These are phyloP conservation scores for Avahi laniger DNA, from an alignment of 2,797 vertebrate species.

Conservation along the genomic window DNA sequence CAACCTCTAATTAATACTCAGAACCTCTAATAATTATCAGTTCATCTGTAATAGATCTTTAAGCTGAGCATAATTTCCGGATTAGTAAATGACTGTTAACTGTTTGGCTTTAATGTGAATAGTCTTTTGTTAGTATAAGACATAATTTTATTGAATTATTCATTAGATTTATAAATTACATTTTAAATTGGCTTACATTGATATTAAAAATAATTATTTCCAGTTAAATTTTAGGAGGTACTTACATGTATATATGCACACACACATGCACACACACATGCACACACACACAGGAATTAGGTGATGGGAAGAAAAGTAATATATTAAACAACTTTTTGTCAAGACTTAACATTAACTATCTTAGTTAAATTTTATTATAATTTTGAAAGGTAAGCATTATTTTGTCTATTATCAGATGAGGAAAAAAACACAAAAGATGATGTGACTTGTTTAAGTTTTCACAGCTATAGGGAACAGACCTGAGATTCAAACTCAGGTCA, in stretches of 20 bases:
- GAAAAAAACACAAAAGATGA: background rate
- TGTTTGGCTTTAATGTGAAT: background rate
- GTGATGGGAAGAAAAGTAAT: background rate
- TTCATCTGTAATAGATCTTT: background rate
- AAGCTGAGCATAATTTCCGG: background rate
- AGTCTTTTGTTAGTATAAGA: background rate
- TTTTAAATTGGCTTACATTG: background rate
- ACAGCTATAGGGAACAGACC: rapidly evolving
- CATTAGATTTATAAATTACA: background rate
- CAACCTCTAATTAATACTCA: background rate
- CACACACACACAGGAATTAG: background rate
- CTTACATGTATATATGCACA: background rate
- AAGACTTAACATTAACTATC: background rate
- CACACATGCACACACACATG: too few relatives aligned
- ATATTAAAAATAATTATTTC: background rate
- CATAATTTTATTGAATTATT: background rate
- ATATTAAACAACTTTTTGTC: background rate
- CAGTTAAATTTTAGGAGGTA: background rate
- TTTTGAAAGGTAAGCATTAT: background rate
- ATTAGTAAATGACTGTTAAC: background rate
- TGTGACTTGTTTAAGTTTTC: background rate
- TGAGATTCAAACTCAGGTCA: background rate
- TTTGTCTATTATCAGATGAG: background rate
- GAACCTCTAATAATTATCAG: background rate
- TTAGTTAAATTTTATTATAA: background rate